Evolutionary conservation across 2,888 invertebrate species (phyloP), one percentile per base, ranked within the genome.

Genomic region (Lasioglossum lativentre): DNA sequence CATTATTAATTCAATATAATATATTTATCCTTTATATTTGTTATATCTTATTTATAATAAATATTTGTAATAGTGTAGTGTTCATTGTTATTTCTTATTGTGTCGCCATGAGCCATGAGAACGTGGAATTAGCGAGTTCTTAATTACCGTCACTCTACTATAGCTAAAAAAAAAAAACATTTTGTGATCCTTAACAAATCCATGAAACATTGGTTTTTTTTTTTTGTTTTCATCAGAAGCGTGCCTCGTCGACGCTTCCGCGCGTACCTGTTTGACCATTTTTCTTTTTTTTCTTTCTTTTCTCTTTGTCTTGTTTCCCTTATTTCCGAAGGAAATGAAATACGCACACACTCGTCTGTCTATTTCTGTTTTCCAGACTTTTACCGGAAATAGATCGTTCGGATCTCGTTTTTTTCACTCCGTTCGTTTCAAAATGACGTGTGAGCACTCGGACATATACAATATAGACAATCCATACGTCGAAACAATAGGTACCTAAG

Each of bases 1-100:
- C 92, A 91, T 92, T 90, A 90, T 92, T 91, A 91, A 92, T 92
- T 93, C 90, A 90, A 92, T 93, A 93, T 93, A 93, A 93, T 93
- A 93, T 93, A 93, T 92, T 90, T 86, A 86, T 88, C 90, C 84
- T 92, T 88, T 90, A 88, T 89, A 88, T 92, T 90, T 90, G 86
- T 91, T 89, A 90, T 90, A 90, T 92, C 89, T 89, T 91, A 90
- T 90, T 91, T 90, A 90, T 92, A 91, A 89, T 92, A 89, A 88
- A 90, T 92, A 91, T 91, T 92, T 91, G 79, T 90, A 91, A 87
- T 91, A 91, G 87, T 90, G 88, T 93, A 93, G 90, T 92, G 89
- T 92, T 93, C 91, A 91, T 92, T 90, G 88, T 92, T 90, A 88
- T 90, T 88, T 87, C 83, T 92, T 90, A 87, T 90, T 89, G 88